phyloP scores from a whole-genome alignment of 2,888 invertebrate genomes.

The Epiblema foenella region DNA sequence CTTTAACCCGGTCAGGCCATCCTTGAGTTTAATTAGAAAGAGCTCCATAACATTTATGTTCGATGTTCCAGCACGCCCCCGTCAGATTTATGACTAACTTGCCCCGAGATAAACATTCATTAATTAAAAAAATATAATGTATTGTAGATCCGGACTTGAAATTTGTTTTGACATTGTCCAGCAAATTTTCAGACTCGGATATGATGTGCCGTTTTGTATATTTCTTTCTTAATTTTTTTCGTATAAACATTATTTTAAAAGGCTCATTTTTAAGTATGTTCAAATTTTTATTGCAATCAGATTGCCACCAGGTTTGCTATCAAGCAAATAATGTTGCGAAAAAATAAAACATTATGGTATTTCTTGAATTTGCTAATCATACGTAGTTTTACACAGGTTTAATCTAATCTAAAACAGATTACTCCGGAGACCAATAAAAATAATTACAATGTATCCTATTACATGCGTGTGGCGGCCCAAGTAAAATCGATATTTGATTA shows the following conservation, averaged over 20 bases:
- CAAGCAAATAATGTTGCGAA: neutral
- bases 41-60: slow-evolving; percentile 79
- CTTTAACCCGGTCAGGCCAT: slow-evolving; percentile 54
- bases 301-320: too few species aligned
- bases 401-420: slow-evolving; percentile 35
- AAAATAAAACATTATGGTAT: neutral
- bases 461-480: slow-evolving; percentile 22
- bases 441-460: slow-evolving; percentile 29
- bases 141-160: slow-evolving; percentile 56
- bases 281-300: neutral
- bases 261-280: neutral
- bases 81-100: slow-evolving; percentile 77
- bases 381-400: neutral
- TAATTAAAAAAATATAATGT: slow-evolving; percentile 82
- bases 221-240: neutral
- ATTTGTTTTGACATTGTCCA: slow-evolving; percentile 35
- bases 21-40: slow-evolving; percentile 81
- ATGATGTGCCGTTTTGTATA: neutral
- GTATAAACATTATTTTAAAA: neutral
- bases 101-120: slow-evolving; percentile 81
- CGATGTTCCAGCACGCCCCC: slow-evolving; percentile 78
- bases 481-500: slow-evolving; percentile 43
- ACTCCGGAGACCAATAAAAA: slow-evolving; percentile 16
- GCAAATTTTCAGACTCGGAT: slow-evolving; percentile 2
- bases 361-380: neutral